Evolutionary conservation across 2,113 vertebrate genomes (phyloP).

Genomic region (Labeo rohita): DNA sequence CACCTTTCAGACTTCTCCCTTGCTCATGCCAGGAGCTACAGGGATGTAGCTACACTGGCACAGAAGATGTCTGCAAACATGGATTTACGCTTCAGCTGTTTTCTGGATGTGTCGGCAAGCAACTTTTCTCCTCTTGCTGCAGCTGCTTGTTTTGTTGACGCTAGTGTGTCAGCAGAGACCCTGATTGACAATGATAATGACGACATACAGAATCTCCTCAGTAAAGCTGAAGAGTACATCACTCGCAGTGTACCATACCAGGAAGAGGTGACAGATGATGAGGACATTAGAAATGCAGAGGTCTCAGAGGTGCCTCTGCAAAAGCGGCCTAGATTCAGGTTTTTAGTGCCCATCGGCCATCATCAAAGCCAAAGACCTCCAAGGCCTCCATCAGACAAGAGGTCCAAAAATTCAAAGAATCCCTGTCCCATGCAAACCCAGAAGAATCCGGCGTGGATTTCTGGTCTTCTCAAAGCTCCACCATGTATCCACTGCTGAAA

Average conservation of each 20-base stretch:
- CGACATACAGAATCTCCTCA: constrained; percentile 27
- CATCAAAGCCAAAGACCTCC: constrained; percentile 34
- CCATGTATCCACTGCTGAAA: constrained; percentile 31
- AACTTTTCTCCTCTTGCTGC: constrained; percentile 28
- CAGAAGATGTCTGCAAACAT: constrained; percentile 37
- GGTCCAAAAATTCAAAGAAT: constrained; percentile 30
- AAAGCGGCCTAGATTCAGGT: constrained; percentile 38
- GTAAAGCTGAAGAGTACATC: constrained; percentile 36
- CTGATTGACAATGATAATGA: constrained; percentile 33
- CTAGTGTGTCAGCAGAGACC: constrained; percentile 33
- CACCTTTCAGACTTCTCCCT: constrained; percentile 39
- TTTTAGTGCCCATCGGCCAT: constrained; percentile 34
- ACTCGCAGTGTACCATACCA: constrained; percentile 3
- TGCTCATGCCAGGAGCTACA: constrained; percentile 28
- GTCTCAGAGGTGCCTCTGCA: constrained; percentile 12
- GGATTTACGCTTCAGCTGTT: constrained; percentile 28
- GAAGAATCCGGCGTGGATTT: neutral
- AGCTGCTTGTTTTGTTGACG: constrained; percentile 47
- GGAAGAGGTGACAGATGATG: constrained; percentile 30
- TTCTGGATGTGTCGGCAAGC: neutral
- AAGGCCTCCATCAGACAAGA: constrained; percentile 30
- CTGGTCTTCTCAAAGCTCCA: constrained; percentile 22
- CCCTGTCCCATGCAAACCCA: constrained; percentile 9
- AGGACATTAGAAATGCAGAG: constrained; percentile 27
- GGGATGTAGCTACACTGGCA: constrained; percentile 29